Base-by-base conservation (phyloP, 2,888 invertebrate genomes). In the Autographa gamma region DNA sequence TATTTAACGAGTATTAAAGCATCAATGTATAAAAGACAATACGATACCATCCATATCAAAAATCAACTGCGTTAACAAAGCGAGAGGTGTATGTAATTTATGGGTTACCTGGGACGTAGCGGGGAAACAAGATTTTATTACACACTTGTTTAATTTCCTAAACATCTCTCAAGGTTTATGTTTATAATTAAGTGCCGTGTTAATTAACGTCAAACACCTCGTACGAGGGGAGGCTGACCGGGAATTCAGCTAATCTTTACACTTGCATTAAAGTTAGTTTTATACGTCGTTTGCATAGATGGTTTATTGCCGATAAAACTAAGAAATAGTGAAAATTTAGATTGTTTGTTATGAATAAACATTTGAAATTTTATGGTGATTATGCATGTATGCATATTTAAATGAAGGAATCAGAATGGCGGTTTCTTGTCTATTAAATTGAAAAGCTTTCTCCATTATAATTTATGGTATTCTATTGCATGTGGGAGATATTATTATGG, bases 131-230 rank as follows among this genome's bases (percentile, higher is more conserved):
- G 89, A 89, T 90, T 91, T 89, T 88, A 90, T 91, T 91, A 89
- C 88, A 85, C 85, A 87, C 86, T 89, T 88, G 90, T 89, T 91
- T 88, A 89, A 89, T 90, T 89, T 89, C 82, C 85, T 81, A 85
- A 89, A 87, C 86, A 87, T 84, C 83, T 81, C 76, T 61, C 62
- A 81, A 79, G 85, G 79, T 82, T 87, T 86, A 85, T 81, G 81
- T 77, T 78, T 76, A 82, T 82, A 86, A 87, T 87, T 85, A 85
- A 82, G 83, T 74, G 76, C 68, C 71, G 79, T 77, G 84, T 86
- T 86, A 86, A 86, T 86, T 84, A 87, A 85, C 77, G 77, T 58
- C 64, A 58, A 67, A 71, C 67, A 76, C 76, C 73, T 82, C 31
- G 54, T 52, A 69, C 63, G 65, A 58, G 61, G 63, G 70, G 63